Base-by-base conservation (phyloP, 2,113 vertebrate species). In the Cichladusa arquata region DNA sequence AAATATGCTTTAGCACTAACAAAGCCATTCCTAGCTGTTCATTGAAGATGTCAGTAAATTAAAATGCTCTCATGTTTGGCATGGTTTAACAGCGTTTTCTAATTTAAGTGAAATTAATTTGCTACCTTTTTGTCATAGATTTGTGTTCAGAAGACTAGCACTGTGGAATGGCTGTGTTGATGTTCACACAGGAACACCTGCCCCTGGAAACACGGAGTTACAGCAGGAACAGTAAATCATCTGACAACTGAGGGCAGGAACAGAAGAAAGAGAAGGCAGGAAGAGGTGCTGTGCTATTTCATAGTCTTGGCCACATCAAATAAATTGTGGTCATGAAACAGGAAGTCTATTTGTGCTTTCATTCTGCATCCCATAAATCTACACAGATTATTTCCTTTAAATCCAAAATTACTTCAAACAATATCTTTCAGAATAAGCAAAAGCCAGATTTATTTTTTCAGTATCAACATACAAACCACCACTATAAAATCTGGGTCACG, bases 381-480 rank as follows among this genome's bases (percentile, higher is more conserved):
- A 44, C 45, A 48, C 12, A 33, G 33, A 85, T 91, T 62, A 62
- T 64, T 91, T 86, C 36, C 50, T 84, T 86, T 65, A 85, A 65
- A 85, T 53, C 31, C 34, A 70, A 80, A 76, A 45, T 76, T 38
- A 72, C 70, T 94, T 95, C 62, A 97, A 92, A 76, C 22, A 71
- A 6, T 62, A 38, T 67, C 61, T 87, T 92, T 74, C 33, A 48
- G 65, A 81, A 60, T 45, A 91, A 87, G 74, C n/a, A 92, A 69
- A 80, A 89, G 26, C 25, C 64, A 83, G n/a, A 57, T 89, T 85
- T 79, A 7, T 81, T 69, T 86, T 87, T 76, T 69, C 23, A 72
- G 11, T 72, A 81, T 22, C 38, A 57, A 40, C 12, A 28, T 44
- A 88, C 29, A 93, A 86, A 65, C 66, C n/a, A 84, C 14, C 34